Conservation (phyloP, 2,113 vertebrate species). For the Dipodomys ordii region DNA sequence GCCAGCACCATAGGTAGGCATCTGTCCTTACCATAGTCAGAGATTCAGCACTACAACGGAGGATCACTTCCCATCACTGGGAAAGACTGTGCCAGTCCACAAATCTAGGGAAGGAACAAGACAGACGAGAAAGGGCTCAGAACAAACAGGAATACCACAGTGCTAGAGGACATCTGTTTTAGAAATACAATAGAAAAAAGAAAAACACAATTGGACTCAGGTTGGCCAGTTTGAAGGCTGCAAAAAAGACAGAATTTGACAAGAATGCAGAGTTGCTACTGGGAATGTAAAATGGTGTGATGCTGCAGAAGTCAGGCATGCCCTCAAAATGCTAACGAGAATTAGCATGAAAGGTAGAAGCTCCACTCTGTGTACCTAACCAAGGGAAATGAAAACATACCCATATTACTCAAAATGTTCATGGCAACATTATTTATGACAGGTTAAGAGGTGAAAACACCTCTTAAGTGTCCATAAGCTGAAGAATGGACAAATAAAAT, state of each 20-base stretch:
- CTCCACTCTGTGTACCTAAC: background rate
- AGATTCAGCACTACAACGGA: background rate
- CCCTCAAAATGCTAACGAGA: background rate
- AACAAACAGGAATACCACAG: background rate
- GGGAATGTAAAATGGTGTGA: background rate
- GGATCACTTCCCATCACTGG: constrained; percentile 48
- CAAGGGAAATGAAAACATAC: background rate
- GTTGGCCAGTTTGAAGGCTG: background rate
- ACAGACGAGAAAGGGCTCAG: background rate
- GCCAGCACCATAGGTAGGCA: background rate
- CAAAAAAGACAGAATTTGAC: background rate
- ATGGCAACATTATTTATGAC: background rate
- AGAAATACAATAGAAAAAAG: background rate
- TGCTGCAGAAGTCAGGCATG: accelerated
- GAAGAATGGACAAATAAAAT: background rate
- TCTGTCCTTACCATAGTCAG: constrained; percentile 84
- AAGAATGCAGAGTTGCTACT: background rate
- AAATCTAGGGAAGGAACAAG: constrained; percentile 65
- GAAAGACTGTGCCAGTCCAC: background rate
- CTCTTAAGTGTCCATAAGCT: background rate
- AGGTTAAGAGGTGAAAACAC: background rate
- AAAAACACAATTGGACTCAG: background rate
- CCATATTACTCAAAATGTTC: background rate
- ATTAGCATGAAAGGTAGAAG: background rate
- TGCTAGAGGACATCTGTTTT: background rate